Evolutionary conservation across 2,113 vertebrate species (phyloP).

Genomic region (Apus apus): DNA sequence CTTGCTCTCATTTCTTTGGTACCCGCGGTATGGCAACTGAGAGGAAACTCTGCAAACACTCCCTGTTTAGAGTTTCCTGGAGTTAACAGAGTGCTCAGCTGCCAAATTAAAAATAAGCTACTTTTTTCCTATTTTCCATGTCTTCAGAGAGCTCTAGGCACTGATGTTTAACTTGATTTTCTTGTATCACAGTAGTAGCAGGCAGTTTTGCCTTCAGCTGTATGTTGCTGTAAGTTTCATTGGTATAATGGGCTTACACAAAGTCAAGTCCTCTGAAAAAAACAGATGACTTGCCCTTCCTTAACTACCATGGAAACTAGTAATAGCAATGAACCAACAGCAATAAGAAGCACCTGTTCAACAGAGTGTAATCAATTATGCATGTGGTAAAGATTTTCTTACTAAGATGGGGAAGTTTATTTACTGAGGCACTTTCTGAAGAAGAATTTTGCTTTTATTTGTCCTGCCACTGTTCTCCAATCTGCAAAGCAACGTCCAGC

Average conservation of each 20-base stretch:
- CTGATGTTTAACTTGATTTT: neutral
- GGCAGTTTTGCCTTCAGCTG: neutral
- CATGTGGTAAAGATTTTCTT: neutral
- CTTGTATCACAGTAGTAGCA: neutral
- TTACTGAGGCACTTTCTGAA: neutral
- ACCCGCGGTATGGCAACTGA: neutral
- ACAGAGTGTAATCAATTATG: neutral
- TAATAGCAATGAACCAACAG: neutral
- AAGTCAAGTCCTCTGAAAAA: neutral
- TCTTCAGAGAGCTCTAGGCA: neutral
- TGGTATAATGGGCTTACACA: neutral
- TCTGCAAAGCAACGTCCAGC: neutral
- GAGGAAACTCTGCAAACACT: neutral
- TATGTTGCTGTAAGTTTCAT: neutral
- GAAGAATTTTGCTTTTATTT: conserved; percentile 1
- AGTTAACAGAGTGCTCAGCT: neutral
- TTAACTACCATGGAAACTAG: neutral
- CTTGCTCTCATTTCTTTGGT: neutral
- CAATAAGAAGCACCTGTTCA: neutral
- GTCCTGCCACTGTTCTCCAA: neutral
- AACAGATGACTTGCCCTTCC: neutral
- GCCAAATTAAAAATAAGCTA: neutral
- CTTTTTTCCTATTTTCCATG: neutral
- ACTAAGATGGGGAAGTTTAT: neutral
- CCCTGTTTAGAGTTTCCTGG: neutral